Percentiles rank a stretch among this genome's conserved stretches.
Evolutionary conservation across 2,888 invertebrate genomes (phyloP).

Genomic region (Carterocephalus palaemon): DNA sequence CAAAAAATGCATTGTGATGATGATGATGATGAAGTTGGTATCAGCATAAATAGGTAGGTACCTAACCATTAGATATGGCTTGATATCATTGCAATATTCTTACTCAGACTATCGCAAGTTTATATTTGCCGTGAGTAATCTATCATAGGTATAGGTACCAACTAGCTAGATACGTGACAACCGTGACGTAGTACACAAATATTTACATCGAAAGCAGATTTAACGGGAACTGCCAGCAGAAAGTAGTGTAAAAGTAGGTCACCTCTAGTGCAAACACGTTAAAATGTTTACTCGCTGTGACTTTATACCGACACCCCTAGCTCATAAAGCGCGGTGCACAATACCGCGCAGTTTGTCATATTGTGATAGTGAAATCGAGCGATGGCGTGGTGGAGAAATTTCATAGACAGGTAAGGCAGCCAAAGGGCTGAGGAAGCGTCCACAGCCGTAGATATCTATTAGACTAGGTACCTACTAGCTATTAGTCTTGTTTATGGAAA

Average conservation of each 20-base stretch:
- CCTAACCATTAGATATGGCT: no score
- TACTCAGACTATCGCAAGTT: slow-evolving; percentile 15
- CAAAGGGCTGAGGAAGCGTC: no score
- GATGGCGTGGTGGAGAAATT: no score
- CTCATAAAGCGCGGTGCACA: slow-evolving; percentile 5
- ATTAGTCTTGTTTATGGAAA: no score
- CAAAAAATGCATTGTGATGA: no score
- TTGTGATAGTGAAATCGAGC: no score
- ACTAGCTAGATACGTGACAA: slow-evolving; percentile 6
- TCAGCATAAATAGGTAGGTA: no score
- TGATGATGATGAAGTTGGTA: no score
- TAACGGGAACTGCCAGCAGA: slow-evolving; percentile 1
- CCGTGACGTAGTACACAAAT: slow-evolving; percentile 7
- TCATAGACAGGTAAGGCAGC: no score
- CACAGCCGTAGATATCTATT: no score
- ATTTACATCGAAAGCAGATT: slow-evolving; percentile 12
- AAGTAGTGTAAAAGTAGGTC: slow-evolving; percentile 7
- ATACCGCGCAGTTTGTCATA: neutral
- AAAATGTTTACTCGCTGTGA: slow-evolving; percentile 10
- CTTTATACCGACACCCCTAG: slow-evolving; percentile 2
- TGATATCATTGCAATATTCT: slow-evolving; percentile 7
- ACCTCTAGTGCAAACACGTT: slow-evolving; percentile 9
- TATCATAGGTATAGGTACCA: no score
- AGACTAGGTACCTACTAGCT: no score
- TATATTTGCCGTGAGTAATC: slow-evolving; percentile 6